phyloP scores from a whole-genome alignment of 2,797 vertebrate species.

The Cynodonichthys magdalenae region DNA sequence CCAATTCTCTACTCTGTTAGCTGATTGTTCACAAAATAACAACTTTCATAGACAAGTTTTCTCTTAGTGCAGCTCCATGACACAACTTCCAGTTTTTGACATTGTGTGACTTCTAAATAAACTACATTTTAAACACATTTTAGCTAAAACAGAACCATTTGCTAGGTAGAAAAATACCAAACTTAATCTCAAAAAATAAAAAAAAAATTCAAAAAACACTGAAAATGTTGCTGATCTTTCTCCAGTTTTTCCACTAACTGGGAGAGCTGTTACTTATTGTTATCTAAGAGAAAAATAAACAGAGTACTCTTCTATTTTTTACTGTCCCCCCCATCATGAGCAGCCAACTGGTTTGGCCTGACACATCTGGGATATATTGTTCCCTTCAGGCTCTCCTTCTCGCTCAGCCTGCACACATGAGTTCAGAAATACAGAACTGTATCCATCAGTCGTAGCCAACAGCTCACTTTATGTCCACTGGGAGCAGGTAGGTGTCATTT shows the following conservation, averaged over 20 bases:
- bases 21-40: too few species aligned
- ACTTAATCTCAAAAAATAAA: background rate
- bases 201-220: too few species aligned
- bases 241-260: background rate
- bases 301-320: background rate
- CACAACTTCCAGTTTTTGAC: too few species aligned
- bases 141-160: too few species aligned
- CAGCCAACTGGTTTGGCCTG: conserved; percentile 42
- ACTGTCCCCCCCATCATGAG: conserved; percentile 42
- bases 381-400: conserved; percentile 26
- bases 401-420: background rate
- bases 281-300: background rate
- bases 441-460: conserved; percentile 69
- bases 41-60: too few species aligned
- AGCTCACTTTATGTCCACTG: conserved; percentile 55
- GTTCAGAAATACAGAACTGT: conserved; percentile 25
- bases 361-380: conserved; percentile 66
- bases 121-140: too few species aligned
- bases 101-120: too few species aligned
- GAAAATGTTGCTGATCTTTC: too few species aligned
- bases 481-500: conserved; percentile 72
- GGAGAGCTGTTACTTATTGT: background rate
- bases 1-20: too few species aligned
- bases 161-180: too few species aligned
- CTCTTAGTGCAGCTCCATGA: too few species aligned